Conservation (phyloP, 2,888 invertebrate species). For the Pseudococcus viburni region DNA sequence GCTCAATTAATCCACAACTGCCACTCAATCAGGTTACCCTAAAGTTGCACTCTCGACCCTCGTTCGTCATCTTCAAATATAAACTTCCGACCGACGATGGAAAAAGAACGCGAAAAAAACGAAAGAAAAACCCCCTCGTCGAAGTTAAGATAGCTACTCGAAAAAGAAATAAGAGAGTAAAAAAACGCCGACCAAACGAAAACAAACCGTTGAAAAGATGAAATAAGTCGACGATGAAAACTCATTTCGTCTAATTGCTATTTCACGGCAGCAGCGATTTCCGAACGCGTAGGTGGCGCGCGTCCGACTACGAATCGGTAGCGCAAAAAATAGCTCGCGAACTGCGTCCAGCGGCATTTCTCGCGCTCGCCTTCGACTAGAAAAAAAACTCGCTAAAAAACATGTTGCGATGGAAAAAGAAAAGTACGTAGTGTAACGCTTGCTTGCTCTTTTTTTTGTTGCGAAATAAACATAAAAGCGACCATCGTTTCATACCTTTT, state of each 20-base stretch:
- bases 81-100: constrained; percentile 18
- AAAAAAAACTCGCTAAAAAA: constrained; percentile 1
- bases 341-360: not conserved
- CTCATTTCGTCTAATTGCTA: constrained; percentile 52
- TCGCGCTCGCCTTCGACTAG: not conserved
- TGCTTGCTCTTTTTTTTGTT: constrained; percentile 20
- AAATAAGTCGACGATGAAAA: constrained; percentile 55
- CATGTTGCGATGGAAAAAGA: constrained; percentile 44
- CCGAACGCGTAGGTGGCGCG: constrained; percentile 23
- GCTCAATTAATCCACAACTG: constrained; percentile 40
- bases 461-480: constrained; percentile 61
- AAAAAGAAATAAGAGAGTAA: not conserved
- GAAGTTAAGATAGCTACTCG: not conserved
- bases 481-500: constrained; percentile 63
- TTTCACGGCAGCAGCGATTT: constrained; percentile 48
- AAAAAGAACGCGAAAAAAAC: not conserved
- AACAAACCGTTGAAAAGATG: constrained; percentile 52
- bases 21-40: constrained; percentile 31
- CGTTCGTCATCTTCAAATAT: constrained; percentile 9
- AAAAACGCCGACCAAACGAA: constrained; percentile 47
- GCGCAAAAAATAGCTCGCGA: not conserved
- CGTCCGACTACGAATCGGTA: not conserved
- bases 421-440: not conserved
- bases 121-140: not conserved
- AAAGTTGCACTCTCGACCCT: not conserved